phyloP scores from a whole-genome alignment of 1,140 invertebrate genomes.

The Drosophila gunungcola region DNA sequence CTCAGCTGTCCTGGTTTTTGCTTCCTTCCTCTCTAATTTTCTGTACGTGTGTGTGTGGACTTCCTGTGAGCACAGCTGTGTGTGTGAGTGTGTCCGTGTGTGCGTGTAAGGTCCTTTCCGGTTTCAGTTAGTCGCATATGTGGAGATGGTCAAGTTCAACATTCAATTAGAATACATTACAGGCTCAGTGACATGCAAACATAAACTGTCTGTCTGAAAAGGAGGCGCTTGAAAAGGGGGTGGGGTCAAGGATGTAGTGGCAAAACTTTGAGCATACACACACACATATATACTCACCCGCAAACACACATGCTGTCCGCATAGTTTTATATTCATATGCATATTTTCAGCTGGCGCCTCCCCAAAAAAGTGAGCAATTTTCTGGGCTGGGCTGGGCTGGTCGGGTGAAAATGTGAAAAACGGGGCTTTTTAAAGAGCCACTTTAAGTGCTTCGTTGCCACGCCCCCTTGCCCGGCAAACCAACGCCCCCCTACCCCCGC shows the following conservation, averaged over 20 bases:
- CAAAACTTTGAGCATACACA: slow-evolving; percentile 53
- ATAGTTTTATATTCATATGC: slow-evolving; percentile 81
- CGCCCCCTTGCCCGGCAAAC: slow-evolving; percentile 3
- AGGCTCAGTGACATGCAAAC: slow-evolving; percentile 74
- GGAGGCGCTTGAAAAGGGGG: background rate
- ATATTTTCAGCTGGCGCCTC: slow-evolving; percentile 45
- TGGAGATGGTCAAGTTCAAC: slow-evolving; percentile 75
- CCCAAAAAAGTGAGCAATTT: slow-evolving; percentile 39
- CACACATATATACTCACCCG: slow-evolving; percentile 12
- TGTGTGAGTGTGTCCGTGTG: slow-evolving; percentile 9
- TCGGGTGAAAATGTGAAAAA: background rate
- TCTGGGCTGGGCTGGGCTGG: slow-evolving; percentile 1
- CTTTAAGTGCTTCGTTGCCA: slow-evolving; percentile 29
- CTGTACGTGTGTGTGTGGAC: slow-evolving; percentile 3
- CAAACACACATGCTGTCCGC: slow-evolving; percentile 52
- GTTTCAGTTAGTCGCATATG: slow-evolving; percentile 43
- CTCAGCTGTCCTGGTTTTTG: slow-evolving; percentile 7
- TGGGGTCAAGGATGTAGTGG: slow-evolving; percentile 21
- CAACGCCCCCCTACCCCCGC: slow-evolving; percentile 11
- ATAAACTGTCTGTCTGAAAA: slow-evolving; percentile 61
- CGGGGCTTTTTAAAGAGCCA: slow-evolving; percentile 63
- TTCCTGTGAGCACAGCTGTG: slow-evolving; percentile 9
- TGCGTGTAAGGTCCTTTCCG: slow-evolving; percentile 37
- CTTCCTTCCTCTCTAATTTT: slow-evolving; percentile 29
- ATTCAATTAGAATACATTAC: slow-evolving; percentile 82